These are phyloP conservation scores for Iguana delicatissima DNA, from an alignment of 2,797 vertebrate species.

Conservation along the genomic window DNA sequence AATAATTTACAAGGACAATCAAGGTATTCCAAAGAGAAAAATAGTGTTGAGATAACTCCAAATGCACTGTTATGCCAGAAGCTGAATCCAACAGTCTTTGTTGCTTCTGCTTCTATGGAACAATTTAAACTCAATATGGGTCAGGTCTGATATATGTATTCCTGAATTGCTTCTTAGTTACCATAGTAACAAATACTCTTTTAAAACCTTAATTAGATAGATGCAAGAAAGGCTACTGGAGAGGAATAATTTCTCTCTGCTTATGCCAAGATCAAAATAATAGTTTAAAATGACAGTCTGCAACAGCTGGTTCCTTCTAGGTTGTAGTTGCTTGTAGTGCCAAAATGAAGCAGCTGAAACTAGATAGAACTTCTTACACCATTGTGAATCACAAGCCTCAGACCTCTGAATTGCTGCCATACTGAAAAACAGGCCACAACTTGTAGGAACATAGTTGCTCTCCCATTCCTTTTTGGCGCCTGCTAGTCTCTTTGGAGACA, in stretches of 20 bases:
- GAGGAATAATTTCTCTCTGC: slow-evolving; percentile 37
- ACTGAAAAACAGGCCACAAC: not conserved
- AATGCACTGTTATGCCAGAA: slow-evolving; percentile 5
- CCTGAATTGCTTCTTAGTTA: slow-evolving; percentile 47
- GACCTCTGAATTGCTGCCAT: not conserved
- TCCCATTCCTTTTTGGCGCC: not conserved
- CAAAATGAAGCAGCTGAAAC: not conserved
- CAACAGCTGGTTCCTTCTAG: not conserved
- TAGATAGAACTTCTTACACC: not conserved
- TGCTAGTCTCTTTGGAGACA: not conserved
- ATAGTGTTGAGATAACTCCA: not conserved
- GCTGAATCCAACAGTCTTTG: not conserved
- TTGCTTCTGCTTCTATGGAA: not conserved
- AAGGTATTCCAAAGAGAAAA: slow-evolving; percentile 14
- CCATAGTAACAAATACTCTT: slow-evolving; percentile 43
- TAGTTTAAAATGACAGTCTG: not conserved
- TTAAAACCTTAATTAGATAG: slow-evolving; percentile 48
- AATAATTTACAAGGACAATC: not conserved
- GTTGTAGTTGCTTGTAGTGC: not conserved
- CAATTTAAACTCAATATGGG: slow-evolving; percentile 7
- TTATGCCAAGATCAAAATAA: slow-evolving; percentile 17
- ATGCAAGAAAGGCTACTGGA: slow-evolving; percentile 42
- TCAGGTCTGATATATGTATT: not conserved
- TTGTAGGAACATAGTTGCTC: not conserved
- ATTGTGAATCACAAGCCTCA: not conserved